Evolutionary conservation across 2,113 vertebrate species (phyloP), one percentile per base, ranked within the genome.

Genomic region (Colaptes auratus): DNA sequence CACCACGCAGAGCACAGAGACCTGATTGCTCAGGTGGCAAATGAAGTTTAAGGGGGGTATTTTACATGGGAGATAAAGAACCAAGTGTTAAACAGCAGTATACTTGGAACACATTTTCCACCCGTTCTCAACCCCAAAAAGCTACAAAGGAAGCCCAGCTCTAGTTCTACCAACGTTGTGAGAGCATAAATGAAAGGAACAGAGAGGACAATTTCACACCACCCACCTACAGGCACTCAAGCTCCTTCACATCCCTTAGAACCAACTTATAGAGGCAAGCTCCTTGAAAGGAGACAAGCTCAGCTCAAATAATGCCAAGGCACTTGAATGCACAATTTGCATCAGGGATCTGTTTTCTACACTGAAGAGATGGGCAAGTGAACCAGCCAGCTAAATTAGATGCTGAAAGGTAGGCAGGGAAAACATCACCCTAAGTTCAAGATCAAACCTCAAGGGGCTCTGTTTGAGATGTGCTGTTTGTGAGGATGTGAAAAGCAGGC

Each of bases 171-270:
- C 33, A 44, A 69, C 81, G 48, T 44, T 92, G 73, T 44, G 31
- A 17, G 28, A 94, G 52, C 65, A 36, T n/a, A 86, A 80, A 53
- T 35, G 23, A 78, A 94, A 90, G 44, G 61, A 93, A 74, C 36
- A 92, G 30, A 75, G 79, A 92, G 53, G 92, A 84, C 79, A 83
- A 88, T 69, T 90, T 94, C 93, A 86, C 82, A 93, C 86, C 85
- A 88, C 44, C 79, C 82, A 94, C 88, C 33, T 64, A 65, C 59
- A 89, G 44, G 69, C 82, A 92, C 82, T 89, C 66, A 87, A 91
- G 59, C 69, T 88, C 76, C 69, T 93, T 93, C 58, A 94, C 65
- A 61, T 71, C 69, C 82, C 80, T 83, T 91, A 86, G 48, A 63
- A 70, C 36, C 64, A 91, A 63, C 74, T 72, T 2, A 39, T 1